These are phyloP conservation scores for Dicyrtoma fusca DNA, from an alignment of 2,888 invertebrate species.

Conservation along the genomic window DNA sequence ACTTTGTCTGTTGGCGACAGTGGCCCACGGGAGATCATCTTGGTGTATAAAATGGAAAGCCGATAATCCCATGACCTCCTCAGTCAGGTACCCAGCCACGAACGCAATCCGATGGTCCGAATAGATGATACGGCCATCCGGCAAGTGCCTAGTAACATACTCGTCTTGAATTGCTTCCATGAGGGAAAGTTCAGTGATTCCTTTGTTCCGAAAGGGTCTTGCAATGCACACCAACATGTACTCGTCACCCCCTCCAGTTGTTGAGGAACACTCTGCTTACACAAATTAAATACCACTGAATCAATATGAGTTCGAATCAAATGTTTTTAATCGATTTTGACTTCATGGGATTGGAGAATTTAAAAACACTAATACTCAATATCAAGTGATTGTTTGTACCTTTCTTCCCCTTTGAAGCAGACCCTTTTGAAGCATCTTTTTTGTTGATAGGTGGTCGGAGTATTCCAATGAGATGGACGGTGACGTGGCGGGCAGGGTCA, in stretches of 20 bases:
- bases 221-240: slow-evolving; percentile 64
- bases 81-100: slow-evolving; percentile 85
- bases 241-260: slow-evolving; percentile 53
- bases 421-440: slow-evolving; percentile 48
- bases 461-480: slow-evolving; percentile 71
- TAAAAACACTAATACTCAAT: neutral
- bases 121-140: slow-evolving; percentile 86
- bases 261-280: slow-evolving; percentile 50
- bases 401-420: slow-evolving; percentile 53
- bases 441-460: slow-evolving; percentile 59
- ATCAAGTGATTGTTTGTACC: slow-evolving; percentile 47
- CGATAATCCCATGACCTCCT: slow-evolving; percentile 83
- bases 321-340: neutral
- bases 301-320: neutral
- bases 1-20: slow-evolving; percentile 84
- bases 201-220: slow-evolving; percentile 71
- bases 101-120: slow-evolving; percentile 88
- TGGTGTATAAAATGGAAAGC: slow-evolving; percentile 89
- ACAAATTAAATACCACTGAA: neutral
- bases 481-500: slow-evolving; percentile 73
- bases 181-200: slow-evolving; percentile 69
- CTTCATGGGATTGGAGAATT: neutral
- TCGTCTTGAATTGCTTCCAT: slow-evolving; percentile 76
- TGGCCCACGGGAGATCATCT: slow-evolving; percentile 86
- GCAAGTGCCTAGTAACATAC: slow-evolving; percentile 84